Evolutionary conservation across 2,113 vertebrate species (phyloP).

Genomic region (Chelonoidis abingdonii): DNA sequence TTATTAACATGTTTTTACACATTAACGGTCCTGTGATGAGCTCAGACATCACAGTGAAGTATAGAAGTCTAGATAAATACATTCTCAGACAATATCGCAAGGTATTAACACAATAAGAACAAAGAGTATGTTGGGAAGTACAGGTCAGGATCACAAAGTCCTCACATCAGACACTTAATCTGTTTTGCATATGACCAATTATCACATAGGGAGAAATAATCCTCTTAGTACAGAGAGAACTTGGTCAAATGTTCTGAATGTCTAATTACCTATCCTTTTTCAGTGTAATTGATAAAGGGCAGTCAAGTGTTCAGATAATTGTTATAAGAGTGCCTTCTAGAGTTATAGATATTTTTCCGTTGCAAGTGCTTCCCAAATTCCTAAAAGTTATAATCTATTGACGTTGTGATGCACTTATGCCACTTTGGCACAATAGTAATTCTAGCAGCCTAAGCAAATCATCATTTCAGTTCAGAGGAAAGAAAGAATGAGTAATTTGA

Average conservation of each 20-base stretch:
- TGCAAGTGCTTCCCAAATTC: background rate
- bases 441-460: background rate
- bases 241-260: background rate
- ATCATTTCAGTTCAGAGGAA: background rate
- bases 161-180: background rate
- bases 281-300: background rate
- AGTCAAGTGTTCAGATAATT: background rate
- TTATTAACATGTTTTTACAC: too few species aligned
- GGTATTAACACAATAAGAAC: background rate
- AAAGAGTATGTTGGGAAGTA: background rate
- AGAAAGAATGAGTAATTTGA: background rate
- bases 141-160: background rate
- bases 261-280: background rate
- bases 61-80: background rate
- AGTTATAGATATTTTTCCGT: background rate
- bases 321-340: background rate
- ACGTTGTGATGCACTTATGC: background rate
- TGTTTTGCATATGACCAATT: background rate
- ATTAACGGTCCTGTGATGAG: background rate
- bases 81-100: background rate
- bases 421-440: background rate
- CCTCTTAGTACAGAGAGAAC: background rate
- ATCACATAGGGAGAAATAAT: background rate
- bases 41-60: fast-evolving
- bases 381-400: background rate